A percentile compares a stretch with the other conserved stretches of the same genome.
These are phyloP conservation scores for Tangachromis dhanisi DNA, from an alignment of 2,113 vertebrate species.

Conservation along the genomic window DNA sequence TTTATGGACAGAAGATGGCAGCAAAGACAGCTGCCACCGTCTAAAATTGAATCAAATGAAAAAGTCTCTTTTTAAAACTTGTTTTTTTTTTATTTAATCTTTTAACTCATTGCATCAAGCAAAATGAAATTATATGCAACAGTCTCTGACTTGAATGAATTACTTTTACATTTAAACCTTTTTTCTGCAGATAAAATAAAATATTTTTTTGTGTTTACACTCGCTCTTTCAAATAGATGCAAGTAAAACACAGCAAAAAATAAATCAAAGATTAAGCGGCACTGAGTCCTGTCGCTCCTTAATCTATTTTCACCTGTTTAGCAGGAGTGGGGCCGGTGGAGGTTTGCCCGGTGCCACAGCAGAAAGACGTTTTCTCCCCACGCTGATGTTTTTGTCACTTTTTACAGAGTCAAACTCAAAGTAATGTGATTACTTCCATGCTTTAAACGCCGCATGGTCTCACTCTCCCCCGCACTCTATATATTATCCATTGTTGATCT, in stretches of 20 bases:
- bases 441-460: rapidly evolving
- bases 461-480: rapidly evolving
- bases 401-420: neutral
- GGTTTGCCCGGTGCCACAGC: neutral
- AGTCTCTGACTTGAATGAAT: neutral
- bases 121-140: neutral
- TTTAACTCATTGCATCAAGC: neutral
- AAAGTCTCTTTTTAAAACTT: neutral
- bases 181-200: neutral
- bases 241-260: neutral
- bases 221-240: neutral
- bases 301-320: neutral
- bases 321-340: rapidly evolving
- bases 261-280: neutral
- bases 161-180: neutral
- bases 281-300: neutral
- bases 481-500: neutral
- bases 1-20: slow-evolving; percentile 44
- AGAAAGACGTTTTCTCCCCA: rapidly evolving
- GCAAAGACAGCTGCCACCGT: neutral
- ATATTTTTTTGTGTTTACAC: neutral
- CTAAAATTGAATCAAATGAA: rapidly evolving
- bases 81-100: rapidly evolving
- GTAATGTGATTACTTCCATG: rapidly evolving
- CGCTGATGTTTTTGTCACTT: neutral